These are phyloP conservation scores for Dromaius novaehollandiae DNA, from an alignment of 2,113 vertebrate species.

Conservation along the genomic window DNA sequence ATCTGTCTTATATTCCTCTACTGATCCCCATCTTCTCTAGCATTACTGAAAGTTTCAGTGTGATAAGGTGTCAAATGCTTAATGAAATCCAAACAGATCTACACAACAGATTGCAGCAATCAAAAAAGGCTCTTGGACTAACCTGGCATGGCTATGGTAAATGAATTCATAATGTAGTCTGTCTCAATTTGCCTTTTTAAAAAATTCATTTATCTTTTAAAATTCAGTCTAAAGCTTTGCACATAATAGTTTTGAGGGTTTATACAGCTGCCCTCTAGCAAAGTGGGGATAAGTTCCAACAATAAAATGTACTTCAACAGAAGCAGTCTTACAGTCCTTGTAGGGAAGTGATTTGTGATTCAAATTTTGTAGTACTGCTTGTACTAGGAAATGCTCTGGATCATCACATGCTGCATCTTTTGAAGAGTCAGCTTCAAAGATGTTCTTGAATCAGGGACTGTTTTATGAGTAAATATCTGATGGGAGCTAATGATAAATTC, in stretches of 20 bases:
- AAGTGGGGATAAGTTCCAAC: not conserved
- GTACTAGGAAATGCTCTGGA: conserved; percentile 29
- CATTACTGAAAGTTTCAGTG: not conserved
- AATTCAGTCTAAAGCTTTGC: not conserved
- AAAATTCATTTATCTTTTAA: not conserved
- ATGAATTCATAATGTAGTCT: not conserved
- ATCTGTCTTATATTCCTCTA: not conserved
- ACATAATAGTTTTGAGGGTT: not conserved
- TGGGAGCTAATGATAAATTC: not conserved
- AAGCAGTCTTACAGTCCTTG: not conserved
- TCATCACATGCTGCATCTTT: conserved; percentile 25
- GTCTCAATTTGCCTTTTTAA: not conserved
- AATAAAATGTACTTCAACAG: not conserved
- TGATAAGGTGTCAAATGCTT: not conserved
- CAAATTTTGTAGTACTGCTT: conserved; percentile 7
- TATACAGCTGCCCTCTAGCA: not conserved
- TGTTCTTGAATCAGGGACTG: conserved; percentile 2
- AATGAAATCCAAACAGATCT: not conserved
- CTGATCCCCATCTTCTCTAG: not conserved
- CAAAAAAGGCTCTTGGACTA: not conserved
- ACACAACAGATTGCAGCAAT: not conserved
- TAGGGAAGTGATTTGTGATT: conserved; percentile 33
- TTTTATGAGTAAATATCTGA: conserved; percentile 28
- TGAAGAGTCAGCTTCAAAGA: conserved; percentile 39
- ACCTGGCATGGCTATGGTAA: not conserved